These are phyloP conservation scores for Onychomys leucogaster DNA, from an alignment of 2,797 vertebrate genomes.

Conservation along the genomic window DNA sequence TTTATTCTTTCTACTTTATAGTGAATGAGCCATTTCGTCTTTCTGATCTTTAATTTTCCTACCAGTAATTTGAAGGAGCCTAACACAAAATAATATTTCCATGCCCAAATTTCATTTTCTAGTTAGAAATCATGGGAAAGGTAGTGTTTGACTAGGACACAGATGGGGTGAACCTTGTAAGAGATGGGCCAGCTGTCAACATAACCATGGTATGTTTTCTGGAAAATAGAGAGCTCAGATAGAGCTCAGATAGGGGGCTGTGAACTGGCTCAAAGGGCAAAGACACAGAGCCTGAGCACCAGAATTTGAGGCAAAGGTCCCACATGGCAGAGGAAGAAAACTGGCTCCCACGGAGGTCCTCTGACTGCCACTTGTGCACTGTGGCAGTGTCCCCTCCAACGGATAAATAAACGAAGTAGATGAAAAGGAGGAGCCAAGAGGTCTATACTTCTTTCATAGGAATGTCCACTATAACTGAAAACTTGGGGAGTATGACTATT, in stretches of 20 bases:
- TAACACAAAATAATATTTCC: constrained; percentile 5
- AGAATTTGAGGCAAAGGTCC: not conserved
- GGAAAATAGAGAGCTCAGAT: not conserved
- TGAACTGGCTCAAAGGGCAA: not conserved
- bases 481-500: not conserved
- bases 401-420: not conserved
- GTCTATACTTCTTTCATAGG: not conserved
- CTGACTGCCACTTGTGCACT: no score
- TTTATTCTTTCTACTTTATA: constrained; percentile 14
- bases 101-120: not conserved
- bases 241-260: not conserved
- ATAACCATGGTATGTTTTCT: not conserved
- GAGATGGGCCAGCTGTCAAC: not conserved
- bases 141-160: not conserved
- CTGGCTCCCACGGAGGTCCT: not conserved
- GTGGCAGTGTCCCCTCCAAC: not conserved
- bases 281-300: not conserved
- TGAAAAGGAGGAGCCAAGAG: not conserved
- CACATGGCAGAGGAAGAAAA: not conserved
- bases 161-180: not conserved
- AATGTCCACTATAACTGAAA: not conserved
- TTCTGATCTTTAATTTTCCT: constrained; percentile 47
- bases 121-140: not conserved
- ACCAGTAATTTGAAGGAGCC: constrained; percentile 34
- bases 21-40: constrained; percentile 25